phyloP scores from a whole-genome alignment of 2,888 invertebrate species.

The Philereme transversata region DNA sequence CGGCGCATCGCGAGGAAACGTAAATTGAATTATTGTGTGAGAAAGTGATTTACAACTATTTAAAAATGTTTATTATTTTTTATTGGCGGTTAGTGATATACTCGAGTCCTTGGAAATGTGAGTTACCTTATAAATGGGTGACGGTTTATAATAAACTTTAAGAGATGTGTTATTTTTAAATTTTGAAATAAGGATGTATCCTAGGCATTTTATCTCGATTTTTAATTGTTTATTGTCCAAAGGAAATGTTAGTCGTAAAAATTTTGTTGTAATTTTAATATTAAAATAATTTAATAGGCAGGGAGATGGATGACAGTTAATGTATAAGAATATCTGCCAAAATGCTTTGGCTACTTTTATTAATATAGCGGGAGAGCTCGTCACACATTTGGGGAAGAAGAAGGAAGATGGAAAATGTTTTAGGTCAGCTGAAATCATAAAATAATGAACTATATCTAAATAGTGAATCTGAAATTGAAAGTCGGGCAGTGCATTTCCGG shows the following conservation, averaged over 20 bases:
- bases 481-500: too few relatives aligned
- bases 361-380: too few relatives aligned
- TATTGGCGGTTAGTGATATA: conserved; percentile 34
- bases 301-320: too few relatives aligned
- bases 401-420: too few relatives aligned
- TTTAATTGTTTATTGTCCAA: conserved; percentile 11
- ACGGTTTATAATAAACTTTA: conserved; percentile 24
- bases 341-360: too few relatives aligned
- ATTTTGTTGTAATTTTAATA: neutral
- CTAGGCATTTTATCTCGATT: conserved; percentile 34
- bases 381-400: too few relatives aligned
- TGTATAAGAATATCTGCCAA: too few relatives aligned
- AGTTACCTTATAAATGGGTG: conserved; percentile 40
- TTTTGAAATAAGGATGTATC: conserved; percentile 12
- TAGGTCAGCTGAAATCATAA: too few relatives aligned
- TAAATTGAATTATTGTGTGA: conserved; percentile 9
- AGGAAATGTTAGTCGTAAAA: neutral
- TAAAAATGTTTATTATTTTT: conserved; percentile 14
- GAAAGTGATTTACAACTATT: conserved; percentile 3
- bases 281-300: neutral
- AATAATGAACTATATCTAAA: too few relatives aligned
- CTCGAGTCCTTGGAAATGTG: conserved; percentile 25
- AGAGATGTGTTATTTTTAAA: conserved; percentile 11
- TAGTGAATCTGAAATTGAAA: too few relatives aligned
- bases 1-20: conserved; percentile 20